Conservation (phyloP, 2,888 invertebrate genomes). For the Alentia gelatinosa region DNA sequence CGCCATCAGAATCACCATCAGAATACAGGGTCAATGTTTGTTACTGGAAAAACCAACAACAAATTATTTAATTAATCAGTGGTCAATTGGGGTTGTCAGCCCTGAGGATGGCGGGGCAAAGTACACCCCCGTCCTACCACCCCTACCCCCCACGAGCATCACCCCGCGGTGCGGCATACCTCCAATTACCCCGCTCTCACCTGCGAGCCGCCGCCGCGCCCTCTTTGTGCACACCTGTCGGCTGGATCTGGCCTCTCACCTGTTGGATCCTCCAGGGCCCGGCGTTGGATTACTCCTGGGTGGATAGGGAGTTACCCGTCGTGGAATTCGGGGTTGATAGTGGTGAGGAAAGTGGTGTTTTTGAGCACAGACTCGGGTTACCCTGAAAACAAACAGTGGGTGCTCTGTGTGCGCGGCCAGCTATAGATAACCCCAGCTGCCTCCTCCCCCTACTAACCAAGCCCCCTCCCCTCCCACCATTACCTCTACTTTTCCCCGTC, state of each 20-base stretch:
- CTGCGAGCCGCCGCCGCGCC: neutral
- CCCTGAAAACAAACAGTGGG: constrained; percentile 25
- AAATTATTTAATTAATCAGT: constrained; percentile 52
- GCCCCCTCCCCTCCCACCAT: neutral
- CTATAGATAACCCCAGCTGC: neutral
- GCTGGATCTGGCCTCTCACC: neutral
- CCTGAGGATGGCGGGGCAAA: neutral
- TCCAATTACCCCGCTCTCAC: constrained; percentile 36
- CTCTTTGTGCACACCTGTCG: constrained; percentile 36
- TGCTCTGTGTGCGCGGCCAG: neutral
- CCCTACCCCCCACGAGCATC: neutral
- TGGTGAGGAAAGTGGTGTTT: neutral
- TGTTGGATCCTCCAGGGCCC: neutral
- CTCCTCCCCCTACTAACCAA: neutral
- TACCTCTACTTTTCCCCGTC: neutral
- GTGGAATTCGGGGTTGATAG: too few species aligned
- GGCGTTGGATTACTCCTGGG: neutral
- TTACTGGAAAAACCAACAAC: constrained; percentile 44
- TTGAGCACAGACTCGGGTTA: constrained; percentile 30
- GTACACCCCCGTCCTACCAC: neutral
- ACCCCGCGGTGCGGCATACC: neutral
- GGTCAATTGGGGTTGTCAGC: constrained; percentile 48
- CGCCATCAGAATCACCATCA: neutral
- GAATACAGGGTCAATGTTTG: constrained; percentile 38
- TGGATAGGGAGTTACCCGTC: neutral